These are phyloP conservation scores for Paradoxurus hermaphroditus DNA, from an alignment of 2,113 vertebrate species.

Conservation along the genomic window DNA sequence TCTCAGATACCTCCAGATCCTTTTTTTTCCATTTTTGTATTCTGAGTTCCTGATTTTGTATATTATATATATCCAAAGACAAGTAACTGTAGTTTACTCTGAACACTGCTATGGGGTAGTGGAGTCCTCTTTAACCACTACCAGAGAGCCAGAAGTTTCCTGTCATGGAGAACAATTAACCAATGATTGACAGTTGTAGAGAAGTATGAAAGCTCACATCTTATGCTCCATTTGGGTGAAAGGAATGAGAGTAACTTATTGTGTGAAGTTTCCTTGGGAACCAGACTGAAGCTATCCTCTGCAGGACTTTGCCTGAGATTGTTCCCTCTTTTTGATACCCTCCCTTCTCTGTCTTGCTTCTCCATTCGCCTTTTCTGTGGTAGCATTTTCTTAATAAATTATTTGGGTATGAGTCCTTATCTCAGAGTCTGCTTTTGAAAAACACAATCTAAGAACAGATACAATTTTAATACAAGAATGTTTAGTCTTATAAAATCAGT, in stretches of 20 bases:
- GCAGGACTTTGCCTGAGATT: not conserved
- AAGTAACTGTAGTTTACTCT: not conserved
- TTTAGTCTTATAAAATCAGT: not conserved
- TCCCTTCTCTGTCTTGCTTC: not conserved
- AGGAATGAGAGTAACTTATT: not conserved
- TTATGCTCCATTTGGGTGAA: not conserved
- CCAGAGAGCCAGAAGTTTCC: not conserved
- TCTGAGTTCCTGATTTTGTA: not conserved
- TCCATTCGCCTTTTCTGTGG: not conserved
- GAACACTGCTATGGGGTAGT: not conserved
- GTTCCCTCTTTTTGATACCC: not conserved
- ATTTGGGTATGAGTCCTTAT: not conserved
- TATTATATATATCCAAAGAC: not conserved
- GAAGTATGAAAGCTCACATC: not conserved
- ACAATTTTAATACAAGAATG: not conserved
- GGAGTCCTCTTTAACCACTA: not conserved
- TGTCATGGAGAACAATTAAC: not conserved
- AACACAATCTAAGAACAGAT: not conserved
- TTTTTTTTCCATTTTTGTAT: not conserved
- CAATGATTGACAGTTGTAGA: not conserved
- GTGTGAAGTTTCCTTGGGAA: not conserved
- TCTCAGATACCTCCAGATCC: not conserved
- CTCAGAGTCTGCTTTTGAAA: not conserved
- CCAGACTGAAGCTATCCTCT: not conserved
- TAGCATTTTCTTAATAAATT: not conserved